Conservation (phyloP, 1,140 invertebrate genomes). For the Drosophila sp. region DNA sequence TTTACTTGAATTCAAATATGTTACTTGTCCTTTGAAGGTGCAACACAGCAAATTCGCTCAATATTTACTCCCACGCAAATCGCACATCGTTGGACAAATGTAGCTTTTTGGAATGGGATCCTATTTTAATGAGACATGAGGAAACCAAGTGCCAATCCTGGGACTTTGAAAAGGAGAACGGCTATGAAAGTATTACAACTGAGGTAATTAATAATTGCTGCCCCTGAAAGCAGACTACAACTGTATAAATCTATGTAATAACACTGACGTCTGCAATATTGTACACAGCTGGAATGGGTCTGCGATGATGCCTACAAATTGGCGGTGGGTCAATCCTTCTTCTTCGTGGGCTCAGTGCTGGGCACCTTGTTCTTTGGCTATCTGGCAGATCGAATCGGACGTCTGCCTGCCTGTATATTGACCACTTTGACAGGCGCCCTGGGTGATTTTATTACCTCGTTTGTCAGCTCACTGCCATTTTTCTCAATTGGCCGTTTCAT, state of each 20-base stretch:
- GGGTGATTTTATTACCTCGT: conserved; percentile 86
- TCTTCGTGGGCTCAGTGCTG: conserved; percentile 87
- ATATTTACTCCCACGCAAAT: neutral
- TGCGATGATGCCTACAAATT: conserved; percentile 86
- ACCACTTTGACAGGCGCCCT: conserved; percentile 85
- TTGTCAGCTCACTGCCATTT: conserved; percentile 83
- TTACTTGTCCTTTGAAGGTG: conserved; percentile 30
- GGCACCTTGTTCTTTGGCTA: conserved; percentile 86
- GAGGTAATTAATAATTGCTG: conserved; percentile 83
- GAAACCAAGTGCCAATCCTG: conserved; percentile 78
- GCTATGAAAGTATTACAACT: conserved; percentile 86
- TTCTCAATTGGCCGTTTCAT: conserved; percentile 86
- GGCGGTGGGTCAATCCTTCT: conserved; percentile 86
- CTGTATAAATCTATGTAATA: neutral
- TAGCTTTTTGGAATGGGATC: conserved; percentile 21
- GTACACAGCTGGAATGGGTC: conserved; percentile 87
- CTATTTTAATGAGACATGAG: neutral
- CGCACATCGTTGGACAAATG: neutral
- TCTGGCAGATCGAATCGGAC: conserved; percentile 86
- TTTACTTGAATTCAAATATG: conserved; percentile 4
- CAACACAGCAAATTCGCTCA: neutral
- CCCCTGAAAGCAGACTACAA: conserved; percentile 55
- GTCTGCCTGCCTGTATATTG: conserved; percentile 86
- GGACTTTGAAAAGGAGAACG: conserved; percentile 85
- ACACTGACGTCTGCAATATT: conserved; percentile 41